These are phyloP conservation scores for Drepana arcuata DNA, from an alignment of 1,140 invertebrate genomes.

Conservation along the genomic window DNA sequence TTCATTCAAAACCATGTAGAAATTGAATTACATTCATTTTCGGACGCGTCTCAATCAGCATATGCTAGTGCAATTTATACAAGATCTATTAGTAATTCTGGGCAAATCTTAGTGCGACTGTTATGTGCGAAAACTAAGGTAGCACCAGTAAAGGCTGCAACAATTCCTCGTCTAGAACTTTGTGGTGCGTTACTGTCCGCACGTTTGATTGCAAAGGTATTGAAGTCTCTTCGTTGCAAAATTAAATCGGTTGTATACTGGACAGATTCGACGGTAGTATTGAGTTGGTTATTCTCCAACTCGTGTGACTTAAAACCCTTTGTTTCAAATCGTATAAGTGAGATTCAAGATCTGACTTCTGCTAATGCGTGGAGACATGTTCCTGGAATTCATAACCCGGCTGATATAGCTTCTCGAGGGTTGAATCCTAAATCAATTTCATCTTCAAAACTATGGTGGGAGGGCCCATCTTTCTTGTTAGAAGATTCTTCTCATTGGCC, in stretches of 20 bases:
- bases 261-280: constrained; percentile 8
- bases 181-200: constrained; percentile 10
- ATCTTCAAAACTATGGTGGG: constrained; percentile 2
- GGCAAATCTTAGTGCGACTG: no score
- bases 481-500: not conserved
- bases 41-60: no score
- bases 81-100: no score
- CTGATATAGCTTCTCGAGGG: constrained; percentile 11
- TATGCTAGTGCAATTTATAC: no score
- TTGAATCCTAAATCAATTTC: not conserved
- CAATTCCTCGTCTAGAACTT: constrained; percentile 8
- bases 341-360: constrained; percentile 8
- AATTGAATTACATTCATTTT: no score
- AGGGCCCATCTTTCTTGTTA: constrained; percentile 5
- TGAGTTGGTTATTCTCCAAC: constrained; percentile 3
- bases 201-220: constrained; percentile 8
- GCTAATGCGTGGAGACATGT: constrained; percentile 4
- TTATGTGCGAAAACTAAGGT: constrained; percentile 5
- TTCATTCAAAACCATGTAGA: no score
- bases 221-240: no score
- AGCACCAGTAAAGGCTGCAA: constrained; percentile 5
- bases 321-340: constrained; percentile 7
- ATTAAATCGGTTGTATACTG: no score
- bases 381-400: constrained; percentile 3
- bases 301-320: constrained; percentile 6